Conservation (phyloP, 2,797 vertebrate species). For the Luscinia luscinia region DNA sequence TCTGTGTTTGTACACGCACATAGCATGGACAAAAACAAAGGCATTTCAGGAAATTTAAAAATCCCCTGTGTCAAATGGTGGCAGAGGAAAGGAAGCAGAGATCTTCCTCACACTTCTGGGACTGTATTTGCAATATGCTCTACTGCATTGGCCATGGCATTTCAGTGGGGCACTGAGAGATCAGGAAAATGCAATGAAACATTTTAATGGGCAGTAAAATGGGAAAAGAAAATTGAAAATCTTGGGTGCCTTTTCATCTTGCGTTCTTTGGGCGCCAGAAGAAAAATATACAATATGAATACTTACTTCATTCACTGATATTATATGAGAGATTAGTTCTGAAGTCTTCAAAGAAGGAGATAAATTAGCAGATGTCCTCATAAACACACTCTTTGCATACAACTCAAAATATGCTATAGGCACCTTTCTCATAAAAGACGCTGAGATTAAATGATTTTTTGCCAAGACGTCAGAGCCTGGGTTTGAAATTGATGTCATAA, state of each 20-base stretch:
- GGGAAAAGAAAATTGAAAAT: not conserved
- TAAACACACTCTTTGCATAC: not conserved
- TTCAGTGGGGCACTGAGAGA: not conserved
- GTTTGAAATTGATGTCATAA: not conserved
- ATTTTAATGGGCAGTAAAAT: not conserved
- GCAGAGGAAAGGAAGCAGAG: not conserved
- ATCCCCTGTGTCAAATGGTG: not conserved
- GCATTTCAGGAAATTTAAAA: not conserved
- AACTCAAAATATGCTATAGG: not conserved
- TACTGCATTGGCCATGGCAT: not conserved
- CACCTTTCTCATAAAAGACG: not conserved
- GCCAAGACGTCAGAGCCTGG: rapidly evolving
- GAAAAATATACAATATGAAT: not conserved
- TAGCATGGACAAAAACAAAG: slow-evolving; percentile 1
- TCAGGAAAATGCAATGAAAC: not conserved
- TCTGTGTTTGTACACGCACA: not conserved
- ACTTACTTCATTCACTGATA: not conserved
- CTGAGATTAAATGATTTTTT: not conserved
- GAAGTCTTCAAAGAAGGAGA: not conserved
- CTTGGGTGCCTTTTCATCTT: not conserved
- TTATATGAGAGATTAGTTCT: not conserved
- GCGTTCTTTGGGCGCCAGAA: not conserved
- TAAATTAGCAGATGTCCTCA: not conserved
- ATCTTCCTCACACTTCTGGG: not conserved
- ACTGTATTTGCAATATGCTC: not conserved